A percentile compares a stretch with the other conserved stretches of the same genome.
Conservation (phyloP, 2,888 invertebrate species). For the Phorcus lineatus region DNA sequence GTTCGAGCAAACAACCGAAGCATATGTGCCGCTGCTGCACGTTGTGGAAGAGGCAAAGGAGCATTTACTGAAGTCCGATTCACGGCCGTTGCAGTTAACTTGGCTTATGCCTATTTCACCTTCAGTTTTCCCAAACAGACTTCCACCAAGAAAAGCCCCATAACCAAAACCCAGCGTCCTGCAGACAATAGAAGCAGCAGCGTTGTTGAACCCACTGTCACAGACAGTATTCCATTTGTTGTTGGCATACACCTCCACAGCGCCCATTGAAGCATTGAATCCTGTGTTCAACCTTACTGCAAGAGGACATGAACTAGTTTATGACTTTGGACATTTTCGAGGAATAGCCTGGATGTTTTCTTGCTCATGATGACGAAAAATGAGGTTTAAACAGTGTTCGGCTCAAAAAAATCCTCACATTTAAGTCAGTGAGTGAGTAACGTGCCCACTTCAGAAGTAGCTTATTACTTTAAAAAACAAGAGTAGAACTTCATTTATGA, state of each 20-base stretch:
- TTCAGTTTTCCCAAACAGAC: conserved; percentile 45
- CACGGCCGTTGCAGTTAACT: conserved; percentile 51
- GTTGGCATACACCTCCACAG: conserved; percentile 52
- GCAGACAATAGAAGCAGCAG: conserved; percentile 44
- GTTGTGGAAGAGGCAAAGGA: conserved; percentile 21
- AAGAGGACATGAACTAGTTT: neutral
- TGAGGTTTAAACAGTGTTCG: too few species aligned
- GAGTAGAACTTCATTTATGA: too few species aligned
- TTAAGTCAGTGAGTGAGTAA: too few species aligned
- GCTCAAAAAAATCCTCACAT: too few species aligned
- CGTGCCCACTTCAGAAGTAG: too few species aligned
- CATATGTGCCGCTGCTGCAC: conserved; percentile 50
- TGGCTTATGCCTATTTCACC: conserved; percentile 79
- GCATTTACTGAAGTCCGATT: conserved; percentile 49
- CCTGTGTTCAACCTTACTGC: conserved; percentile 55
- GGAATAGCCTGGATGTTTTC: too few species aligned
- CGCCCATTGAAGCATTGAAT: conserved; percentile 57
- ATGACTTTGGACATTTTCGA: too few species aligned
- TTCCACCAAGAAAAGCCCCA: conserved; percentile 53
- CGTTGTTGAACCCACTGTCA: conserved; percentile 52
- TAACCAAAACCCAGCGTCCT: conserved; percentile 50
- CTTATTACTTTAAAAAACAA: too few species aligned
- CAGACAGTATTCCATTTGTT: conserved; percentile 56
- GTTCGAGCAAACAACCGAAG: conserved; percentile 56
- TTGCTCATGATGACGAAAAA: too few species aligned